Base-by-base conservation (phyloP, 2,888 invertebrate species). In the Drosophila borealis region DNA sequence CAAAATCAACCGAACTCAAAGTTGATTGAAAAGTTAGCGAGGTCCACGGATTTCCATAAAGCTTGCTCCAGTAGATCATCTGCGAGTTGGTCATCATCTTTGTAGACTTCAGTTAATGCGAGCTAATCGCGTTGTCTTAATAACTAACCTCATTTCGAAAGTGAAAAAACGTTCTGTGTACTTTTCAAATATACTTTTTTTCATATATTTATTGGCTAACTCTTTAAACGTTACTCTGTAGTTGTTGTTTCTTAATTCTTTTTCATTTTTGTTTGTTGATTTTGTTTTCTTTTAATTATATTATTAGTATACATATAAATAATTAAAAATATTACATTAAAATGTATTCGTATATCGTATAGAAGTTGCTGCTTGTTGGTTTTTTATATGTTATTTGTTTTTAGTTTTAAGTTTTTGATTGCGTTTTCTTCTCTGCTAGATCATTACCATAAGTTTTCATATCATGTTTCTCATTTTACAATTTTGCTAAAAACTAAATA, bases 401-500 rank as follows among this genome's bases (percentile, higher is more conserved):
- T 66, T 70, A 54, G 21, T 36, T 36, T 36, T 36, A 11, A 36
- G 36, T 80, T 78, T 83, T 82, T 88, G 82, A 87, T 81, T 84
- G 80, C 83, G 83, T 81, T 82, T 85, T 78, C 69, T 63, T 69
- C 68, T 80, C 69, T 80, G 70, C 64, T 77, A 72, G 41, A 63
- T 60, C 46, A 53, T 50, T 71, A 65, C 51, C 46, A 65, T 61
- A 49, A 57, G 50, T 66, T 62, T 80, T 87, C 81, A 77, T 82
- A 91, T 68, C 54, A 66, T 62, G 65, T 65, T 74, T 75, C 63
- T 91, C 80, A 91, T 90, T 90, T 90, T 91, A 92, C 91, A 91
- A 92, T 92, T 91, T 91, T 85, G 91, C 92, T 92, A 92, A 91
- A 85, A 91, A 90, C 91, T 92, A 92, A 91, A 88, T 89, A 83